Evolutionary conservation across 2,113 vertebrate species (phyloP), one percentile per base, ranked within the genome.

Genomic region (Poecile atricapillus): DNA sequence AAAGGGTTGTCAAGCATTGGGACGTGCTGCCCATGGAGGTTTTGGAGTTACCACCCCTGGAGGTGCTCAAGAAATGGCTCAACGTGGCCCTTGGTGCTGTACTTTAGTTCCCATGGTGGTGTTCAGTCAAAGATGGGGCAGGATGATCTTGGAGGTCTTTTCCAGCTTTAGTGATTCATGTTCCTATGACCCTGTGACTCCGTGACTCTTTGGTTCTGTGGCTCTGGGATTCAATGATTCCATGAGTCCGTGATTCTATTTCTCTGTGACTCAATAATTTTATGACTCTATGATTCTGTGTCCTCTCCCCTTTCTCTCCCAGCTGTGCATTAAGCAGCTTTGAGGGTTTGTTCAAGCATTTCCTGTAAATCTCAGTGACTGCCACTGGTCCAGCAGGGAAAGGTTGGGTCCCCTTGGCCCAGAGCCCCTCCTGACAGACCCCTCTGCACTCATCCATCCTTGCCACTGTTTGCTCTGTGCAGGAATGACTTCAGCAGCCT

Each of bases 21-120:
- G n/a, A 28, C 0, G 1, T 13, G 68, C 77, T 37, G 68, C 6
- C 9, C 37, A 39, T 0, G 0, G 46, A 41, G 23, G 28, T 24
- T 22, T 19, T 52, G 30, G 28, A 21, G 24, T 39, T 20, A n/a
- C 5, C 24, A 47, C 2, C 9, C n/a, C 46, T 68, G 53, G 39
- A 75, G 9, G 2, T 30, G 20, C 6, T 53, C 28, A 60, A 8
- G 24, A 67, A 46, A 30, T 19, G 10, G 4, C 49, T 47, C 41
- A 17, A 5, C 0, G 1, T 28, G 46, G 39, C 39, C 7, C 33
- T 68, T 28, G 46, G 20, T 46, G n/a, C 24, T 30, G 1, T 20
- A 4, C 7, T 59, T 50, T 6, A 21, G 13, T 47, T 53, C 39
- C 7, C 13, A 8, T 3, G 8, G n/a, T 46, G 39, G 7, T 46